Conservation (phyloP, 2,113 vertebrate species). For the Thomomys bottae region DNA sequence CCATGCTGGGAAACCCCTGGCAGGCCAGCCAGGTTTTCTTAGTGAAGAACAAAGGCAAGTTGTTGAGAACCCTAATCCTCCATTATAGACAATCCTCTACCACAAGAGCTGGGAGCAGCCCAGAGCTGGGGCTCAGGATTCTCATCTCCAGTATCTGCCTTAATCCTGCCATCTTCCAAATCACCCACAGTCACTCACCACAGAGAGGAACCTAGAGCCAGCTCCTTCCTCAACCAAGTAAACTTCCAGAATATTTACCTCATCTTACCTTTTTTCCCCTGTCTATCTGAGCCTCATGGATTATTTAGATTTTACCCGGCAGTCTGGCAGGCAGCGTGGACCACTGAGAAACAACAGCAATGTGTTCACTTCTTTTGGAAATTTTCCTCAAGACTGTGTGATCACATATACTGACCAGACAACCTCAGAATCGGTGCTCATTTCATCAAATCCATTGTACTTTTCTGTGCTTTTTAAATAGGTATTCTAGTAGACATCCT, state of each 20-base stretch:
- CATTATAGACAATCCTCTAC: neutral
- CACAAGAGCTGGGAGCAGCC: neutral
- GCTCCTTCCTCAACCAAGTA: neutral
- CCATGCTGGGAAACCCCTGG: neutral
- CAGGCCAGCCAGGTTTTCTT: neutral
- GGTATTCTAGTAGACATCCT: neutral
- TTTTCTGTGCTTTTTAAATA: neutral
- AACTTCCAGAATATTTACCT: neutral
- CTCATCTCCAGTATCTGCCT: fast-evolving
- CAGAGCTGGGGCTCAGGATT: neutral
- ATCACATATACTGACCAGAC: neutral
- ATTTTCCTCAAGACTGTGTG: neutral
- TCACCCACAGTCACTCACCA: neutral
- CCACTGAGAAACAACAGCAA: neutral
- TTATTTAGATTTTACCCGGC: neutral
- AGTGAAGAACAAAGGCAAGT: neutral
- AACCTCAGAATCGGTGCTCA: neutral
- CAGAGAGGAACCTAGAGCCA: neutral
- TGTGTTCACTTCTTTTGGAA: neutral
- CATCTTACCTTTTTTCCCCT: neutral
- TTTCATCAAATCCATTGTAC: neutral
- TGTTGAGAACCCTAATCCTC: neutral
- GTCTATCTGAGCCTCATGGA: neutral
- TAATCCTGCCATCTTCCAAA: neutral
- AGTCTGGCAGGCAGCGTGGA: neutral